phyloP scores from a whole-genome alignment of 2,888 invertebrate species.

The Aphidius colemani region DNA sequence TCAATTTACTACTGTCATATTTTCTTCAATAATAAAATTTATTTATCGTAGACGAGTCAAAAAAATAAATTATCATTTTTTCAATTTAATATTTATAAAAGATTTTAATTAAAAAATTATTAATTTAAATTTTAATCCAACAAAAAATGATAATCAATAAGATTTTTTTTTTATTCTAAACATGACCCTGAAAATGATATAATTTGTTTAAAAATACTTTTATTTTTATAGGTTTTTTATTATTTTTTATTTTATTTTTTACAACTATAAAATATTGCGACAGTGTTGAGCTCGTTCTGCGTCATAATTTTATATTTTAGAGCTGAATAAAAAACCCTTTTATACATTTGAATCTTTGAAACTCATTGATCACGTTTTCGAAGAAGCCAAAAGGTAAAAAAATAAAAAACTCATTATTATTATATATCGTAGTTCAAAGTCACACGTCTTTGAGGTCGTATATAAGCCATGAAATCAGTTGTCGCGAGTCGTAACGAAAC shows the following conservation, averaged over 20 bases:
- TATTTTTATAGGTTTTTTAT: not conserved
- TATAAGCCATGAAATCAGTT: slow-evolving; percentile 13
- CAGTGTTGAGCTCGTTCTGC: slow-evolving; percentile 24
- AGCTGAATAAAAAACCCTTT: too few species aligned
- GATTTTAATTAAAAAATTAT: too few species aligned
- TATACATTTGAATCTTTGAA: slow-evolving; percentile 8
- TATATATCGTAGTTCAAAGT: slow-evolving; percentile 4
- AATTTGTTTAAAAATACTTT: too few species aligned
- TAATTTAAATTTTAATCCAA: too few species aligned
- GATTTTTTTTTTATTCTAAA: too few species aligned
- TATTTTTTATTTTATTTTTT: not conserved
- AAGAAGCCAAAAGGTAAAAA: not conserved
- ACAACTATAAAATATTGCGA: slow-evolving; percentile 15
- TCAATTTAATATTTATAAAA: too few species aligned
- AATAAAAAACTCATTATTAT: not conserved
- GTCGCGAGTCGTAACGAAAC: slow-evolving; percentile 6
- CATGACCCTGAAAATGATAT: too few species aligned
- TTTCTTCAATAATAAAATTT: too few species aligned
- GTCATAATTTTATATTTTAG: not conserved
- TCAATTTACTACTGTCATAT: slow-evolving; percentile 26
- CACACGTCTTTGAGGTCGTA: not conserved
- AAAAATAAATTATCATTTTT: too few species aligned
- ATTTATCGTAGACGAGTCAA: too few species aligned
- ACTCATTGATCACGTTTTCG: slow-evolving; percentile 8
- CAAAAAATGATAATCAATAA: too few species aligned